phyloP scores from a whole-genome alignment of 2,888 invertebrate genomes.

The Lacanobia oleracea region DNA sequence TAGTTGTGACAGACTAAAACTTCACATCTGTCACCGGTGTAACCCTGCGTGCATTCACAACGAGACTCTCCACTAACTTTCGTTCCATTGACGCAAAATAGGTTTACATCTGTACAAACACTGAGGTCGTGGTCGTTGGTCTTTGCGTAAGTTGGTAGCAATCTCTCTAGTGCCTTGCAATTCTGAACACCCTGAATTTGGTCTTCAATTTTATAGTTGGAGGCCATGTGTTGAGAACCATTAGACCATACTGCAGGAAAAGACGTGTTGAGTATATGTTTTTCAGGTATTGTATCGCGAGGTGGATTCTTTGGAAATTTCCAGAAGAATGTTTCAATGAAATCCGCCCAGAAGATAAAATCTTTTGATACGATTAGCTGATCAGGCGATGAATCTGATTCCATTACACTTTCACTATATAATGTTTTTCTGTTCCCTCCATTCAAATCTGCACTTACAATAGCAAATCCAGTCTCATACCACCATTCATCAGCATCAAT shows the following conservation, averaged over 20 bases:
- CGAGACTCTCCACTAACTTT: not conserved
- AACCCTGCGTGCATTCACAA: not conserved
- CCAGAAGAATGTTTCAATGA: not conserved
- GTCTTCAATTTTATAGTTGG: slow-evolving; percentile 80
- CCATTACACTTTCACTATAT: not conserved
- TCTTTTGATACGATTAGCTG: not conserved
- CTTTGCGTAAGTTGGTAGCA: not conserved
- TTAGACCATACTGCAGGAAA: not conserved
- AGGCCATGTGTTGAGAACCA: slow-evolving; percentile 74
- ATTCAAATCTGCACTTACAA: slow-evolving; percentile 1
- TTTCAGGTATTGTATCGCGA: not conserved
- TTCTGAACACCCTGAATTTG: slow-evolving; percentile 74
- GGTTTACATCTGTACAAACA: not conserved
- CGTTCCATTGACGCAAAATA: not conserved
- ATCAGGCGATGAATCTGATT: not conserved
- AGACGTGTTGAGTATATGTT: not conserved
- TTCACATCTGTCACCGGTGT: slow-evolving; percentile 92
- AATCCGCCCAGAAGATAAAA: not conserved
- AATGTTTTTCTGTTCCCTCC: not conserved
- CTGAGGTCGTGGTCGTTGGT: not conserved
- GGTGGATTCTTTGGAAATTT: not conserved
- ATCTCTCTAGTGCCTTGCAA: slow-evolving; percentile 69
- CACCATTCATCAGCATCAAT: not conserved
- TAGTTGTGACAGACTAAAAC: slow-evolving; percentile 93
- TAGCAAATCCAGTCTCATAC: not conserved